Evolutionary conservation across 2,888 invertebrate genomes (phyloP).

Genomic region (Sarcophaga subvicina): DNA sequence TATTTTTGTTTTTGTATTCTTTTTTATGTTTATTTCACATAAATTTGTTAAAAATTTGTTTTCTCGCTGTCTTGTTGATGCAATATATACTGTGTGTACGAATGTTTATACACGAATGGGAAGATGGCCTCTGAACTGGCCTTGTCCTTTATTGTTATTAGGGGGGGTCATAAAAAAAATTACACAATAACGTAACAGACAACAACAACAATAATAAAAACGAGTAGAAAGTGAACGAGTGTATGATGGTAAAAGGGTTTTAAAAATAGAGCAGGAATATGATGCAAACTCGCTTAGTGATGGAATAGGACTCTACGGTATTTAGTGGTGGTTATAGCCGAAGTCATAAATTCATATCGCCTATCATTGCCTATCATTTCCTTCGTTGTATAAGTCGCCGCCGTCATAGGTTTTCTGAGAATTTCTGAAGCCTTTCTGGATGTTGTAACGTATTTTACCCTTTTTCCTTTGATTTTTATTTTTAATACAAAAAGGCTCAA

Average conservation of each 20-base stretch:
- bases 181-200: not conserved
- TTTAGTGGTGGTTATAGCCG: constrained; percentile 14
- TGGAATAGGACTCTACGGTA: not conserved
- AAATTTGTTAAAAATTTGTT: constrained; percentile 32
- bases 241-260: constrained; percentile 72
- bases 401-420: constrained; percentile 37
- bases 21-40: constrained; percentile 39
- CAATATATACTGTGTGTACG: no score
- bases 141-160: constrained; percentile 54
- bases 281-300: not conserved
- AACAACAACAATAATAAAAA: constrained; percentile 11
- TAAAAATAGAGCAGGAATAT: constrained; percentile 77
- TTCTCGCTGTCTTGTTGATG: no score
- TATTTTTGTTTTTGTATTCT: no score
- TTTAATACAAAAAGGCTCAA: no score
- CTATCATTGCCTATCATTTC: not conserved
- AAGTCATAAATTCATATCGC: constrained; percentile 33
- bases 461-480: not conserved
- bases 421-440: constrained; percentile 32
- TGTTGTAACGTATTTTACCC: constrained; percentile 22
- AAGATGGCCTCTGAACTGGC: constrained; percentile 43
- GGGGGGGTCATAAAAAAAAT: constrained; percentile 50
- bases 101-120: no score
- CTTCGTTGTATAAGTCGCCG: no score
- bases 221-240: constrained; percentile 4